These are phyloP conservation scores for Xanthorhoe designata DNA, from an alignment of 2,888 invertebrate species.

Conservation along the genomic window DNA sequence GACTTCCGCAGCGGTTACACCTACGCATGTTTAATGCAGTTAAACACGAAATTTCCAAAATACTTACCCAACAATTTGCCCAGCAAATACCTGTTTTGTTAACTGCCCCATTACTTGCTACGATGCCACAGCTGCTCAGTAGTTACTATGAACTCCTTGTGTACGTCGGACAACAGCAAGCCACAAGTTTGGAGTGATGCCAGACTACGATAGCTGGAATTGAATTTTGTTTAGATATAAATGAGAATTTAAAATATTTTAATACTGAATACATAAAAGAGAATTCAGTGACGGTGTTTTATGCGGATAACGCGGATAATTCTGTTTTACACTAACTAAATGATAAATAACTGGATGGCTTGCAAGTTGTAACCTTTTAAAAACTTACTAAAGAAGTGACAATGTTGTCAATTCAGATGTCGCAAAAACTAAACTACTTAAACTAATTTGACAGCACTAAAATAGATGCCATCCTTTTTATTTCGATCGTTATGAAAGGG, in stretches of 20 bases:
- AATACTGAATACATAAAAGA: too few relatives aligned
- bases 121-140: background rate
- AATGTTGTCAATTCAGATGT: too few relatives aligned
- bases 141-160: constrained; percentile 17
- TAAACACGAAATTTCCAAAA: constrained; percentile 14
- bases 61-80: constrained; percentile 17
- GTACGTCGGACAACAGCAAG: constrained; percentile 12
- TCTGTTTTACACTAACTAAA: too few relatives aligned
- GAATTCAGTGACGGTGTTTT: too few relatives aligned
- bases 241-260: background rate
- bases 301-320: too few relatives aligned
- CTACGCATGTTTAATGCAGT: background rate
- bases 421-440: too few relatives aligned
- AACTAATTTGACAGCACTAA: too few relatives aligned
- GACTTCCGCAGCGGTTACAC: background rate
- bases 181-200: constrained; percentile 32
- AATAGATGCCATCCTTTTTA: too few relatives aligned
- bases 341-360: too few relatives aligned
- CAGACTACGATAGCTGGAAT: constrained; percentile 17
- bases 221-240: constrained; percentile 3
- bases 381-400: too few relatives aligned
- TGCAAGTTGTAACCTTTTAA: too few relatives aligned
- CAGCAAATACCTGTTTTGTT: constrained; percentile 23
- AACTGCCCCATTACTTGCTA: constrained; percentile 23
- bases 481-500: too few relatives aligned